These are phyloP conservation scores for Epinephelus malabaricus DNA, from an alignment of 2,797 vertebrate species.

Conservation along the genomic window DNA sequence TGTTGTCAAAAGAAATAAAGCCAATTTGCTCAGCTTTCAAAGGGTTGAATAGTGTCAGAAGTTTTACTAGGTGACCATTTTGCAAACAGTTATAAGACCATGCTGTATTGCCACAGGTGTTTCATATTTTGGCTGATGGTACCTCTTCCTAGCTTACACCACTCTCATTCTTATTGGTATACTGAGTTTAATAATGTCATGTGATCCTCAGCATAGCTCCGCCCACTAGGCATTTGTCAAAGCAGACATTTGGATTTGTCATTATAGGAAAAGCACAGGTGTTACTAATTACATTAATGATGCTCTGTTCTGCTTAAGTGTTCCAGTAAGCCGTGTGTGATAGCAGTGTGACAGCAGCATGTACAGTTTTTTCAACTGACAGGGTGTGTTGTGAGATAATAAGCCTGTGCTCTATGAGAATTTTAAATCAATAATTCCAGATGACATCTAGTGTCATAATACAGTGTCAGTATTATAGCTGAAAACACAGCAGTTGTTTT, in stretches of 20 bases:
- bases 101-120: too few relatives aligned
- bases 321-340: neutral
- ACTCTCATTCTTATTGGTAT: too few relatives aligned
- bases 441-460: conserved; percentile 1
- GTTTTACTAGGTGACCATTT: too few relatives aligned
- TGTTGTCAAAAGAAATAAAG: too few relatives aligned
- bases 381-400: neutral
- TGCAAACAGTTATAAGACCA: too few relatives aligned
- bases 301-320: neutral
- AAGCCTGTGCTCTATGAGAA: neutral
- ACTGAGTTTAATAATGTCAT: too few relatives aligned
- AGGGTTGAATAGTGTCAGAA: too few relatives aligned
- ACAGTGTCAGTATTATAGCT: neutral
- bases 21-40: too few relatives aligned
- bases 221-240: neutral
- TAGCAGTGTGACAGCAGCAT: neutral
- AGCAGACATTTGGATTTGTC: neutral
- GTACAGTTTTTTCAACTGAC: neutral
- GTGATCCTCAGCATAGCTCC: neutral
- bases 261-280: neutral
- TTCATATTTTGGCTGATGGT: too few relatives aligned
- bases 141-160: too few relatives aligned
- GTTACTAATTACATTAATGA: neutral
- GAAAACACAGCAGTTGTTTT: conserved; percentile 3
- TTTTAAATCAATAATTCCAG: neutral